These are phyloP conservation scores for Ctenicera cuprea DNA, from an alignment of 2,888 invertebrate genomes.

Conservation along the genomic window DNA sequence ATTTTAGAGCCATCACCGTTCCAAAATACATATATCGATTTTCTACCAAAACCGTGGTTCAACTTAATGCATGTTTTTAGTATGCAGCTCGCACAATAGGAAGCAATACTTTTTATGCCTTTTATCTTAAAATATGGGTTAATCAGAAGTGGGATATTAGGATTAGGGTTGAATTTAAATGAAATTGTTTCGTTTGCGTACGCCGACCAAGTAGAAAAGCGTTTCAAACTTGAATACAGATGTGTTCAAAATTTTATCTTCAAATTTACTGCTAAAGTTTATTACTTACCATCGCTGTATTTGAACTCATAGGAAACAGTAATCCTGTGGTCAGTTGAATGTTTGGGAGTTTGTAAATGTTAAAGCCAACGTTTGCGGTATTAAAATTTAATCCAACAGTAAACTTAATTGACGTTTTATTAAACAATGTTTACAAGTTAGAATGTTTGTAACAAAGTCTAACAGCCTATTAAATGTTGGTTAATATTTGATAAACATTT, in stretches of 20 bases:
- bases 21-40: slow-evolving; percentile 4
- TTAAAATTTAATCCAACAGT: background rate
- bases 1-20: background rate
- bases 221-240: slow-evolving; percentile 26
- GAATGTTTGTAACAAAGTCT: background rate
- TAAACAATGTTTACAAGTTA: background rate
- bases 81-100: slow-evolving; percentile 29
- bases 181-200: slow-evolving; percentile 28
- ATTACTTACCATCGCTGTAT: slow-evolving; percentile 9
- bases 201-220: slow-evolving; percentile 9
- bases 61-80: slow-evolving; percentile 22
- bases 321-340: slow-evolving; percentile 21
- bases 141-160: slow-evolving; percentile 33
- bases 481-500: too few species aligned
- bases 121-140: slow-evolving; percentile 40
- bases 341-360: background rate
- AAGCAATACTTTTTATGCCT: slow-evolving; percentile 39
- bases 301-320: background rate
- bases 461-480: too few species aligned
- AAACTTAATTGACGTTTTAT: background rate
- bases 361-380: background rate
- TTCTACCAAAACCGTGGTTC: background rate
- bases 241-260: slow-evolving; percentile 35
- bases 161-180: slow-evolving; percentile 38
- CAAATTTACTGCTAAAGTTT: slow-evolving; percentile 29